These are phyloP conservation scores for Geodia barretti DNA, from an alignment of 37 sponge, comb jelly and placozoan species.

Conservation along the genomic window DNA sequence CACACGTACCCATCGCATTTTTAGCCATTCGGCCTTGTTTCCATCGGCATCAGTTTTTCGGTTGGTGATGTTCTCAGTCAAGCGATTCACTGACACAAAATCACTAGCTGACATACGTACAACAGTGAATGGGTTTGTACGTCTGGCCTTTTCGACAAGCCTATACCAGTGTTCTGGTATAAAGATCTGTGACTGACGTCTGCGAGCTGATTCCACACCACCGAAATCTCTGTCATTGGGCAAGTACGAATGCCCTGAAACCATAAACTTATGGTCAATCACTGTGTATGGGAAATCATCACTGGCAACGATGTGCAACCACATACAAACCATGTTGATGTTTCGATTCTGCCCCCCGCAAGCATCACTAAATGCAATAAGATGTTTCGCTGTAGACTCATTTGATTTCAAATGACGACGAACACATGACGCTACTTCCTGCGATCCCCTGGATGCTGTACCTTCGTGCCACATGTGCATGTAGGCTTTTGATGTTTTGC, in stretches of 20 bases:
- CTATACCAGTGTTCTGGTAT: constrained; percentile 29
- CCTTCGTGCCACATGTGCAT: constrained; percentile 38
- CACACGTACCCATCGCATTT: constrained; percentile 28
- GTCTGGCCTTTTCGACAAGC: not conserved
- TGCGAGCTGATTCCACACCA: constrained; percentile 1
- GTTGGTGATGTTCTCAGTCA: constrained; percentile 11
- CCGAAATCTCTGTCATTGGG: constrained; percentile 46
- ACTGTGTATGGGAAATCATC: constrained; percentile 5
- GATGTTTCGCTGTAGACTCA: not conserved
- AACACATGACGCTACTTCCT: constrained; percentile 21
- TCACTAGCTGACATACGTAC: constrained; percentile 1
- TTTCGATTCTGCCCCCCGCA: constrained; percentile 49
- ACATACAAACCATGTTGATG: constrained; percentile 14
- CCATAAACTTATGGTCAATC: constrained; percentile 54
- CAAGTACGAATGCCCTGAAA: constrained; percentile 35
- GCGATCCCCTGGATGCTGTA: constrained; percentile 27
- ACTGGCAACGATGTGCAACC: constrained; percentile 21
- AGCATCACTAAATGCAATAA: constrained; percentile 25
- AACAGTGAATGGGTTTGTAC: constrained; percentile 20
- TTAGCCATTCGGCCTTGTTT: constrained; percentile 33
- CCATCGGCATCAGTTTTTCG: constrained; percentile 4
- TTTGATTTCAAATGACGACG: not conserved
- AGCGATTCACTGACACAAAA: constrained; percentile 21
- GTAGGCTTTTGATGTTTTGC: constrained; percentile 1
- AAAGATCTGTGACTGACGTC: not conserved